phyloP scores from a whole-genome alignment of 35 echinoderm and acorn worm species.

The Nesometra sesokonis region DNA sequence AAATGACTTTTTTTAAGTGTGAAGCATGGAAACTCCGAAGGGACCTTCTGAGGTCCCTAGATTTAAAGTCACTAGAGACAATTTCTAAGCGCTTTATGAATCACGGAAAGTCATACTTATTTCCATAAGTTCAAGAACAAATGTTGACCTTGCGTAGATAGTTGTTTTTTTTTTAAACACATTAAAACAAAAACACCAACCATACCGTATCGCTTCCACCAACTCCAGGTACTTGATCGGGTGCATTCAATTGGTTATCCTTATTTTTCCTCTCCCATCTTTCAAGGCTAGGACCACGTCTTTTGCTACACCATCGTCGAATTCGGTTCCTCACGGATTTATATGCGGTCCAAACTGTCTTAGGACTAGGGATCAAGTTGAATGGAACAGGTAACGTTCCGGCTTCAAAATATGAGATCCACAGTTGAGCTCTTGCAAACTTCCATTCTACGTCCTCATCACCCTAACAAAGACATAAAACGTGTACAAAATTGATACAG shows the following conservation, averaged over 20 bases:
- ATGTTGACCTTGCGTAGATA: too few species aligned
- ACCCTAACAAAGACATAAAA: slow-evolving; percentile 6
- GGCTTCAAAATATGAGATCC: slow-evolving; percentile 66
- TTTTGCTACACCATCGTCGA: neutral
- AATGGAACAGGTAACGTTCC: slow-evolving; percentile 60
- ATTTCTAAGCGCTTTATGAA: too few species aligned
- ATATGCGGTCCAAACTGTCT: slow-evolving; percentile 29
- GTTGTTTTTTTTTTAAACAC: too few species aligned
- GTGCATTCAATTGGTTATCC: neutral
- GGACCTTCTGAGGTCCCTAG: too few species aligned
- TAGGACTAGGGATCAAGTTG: slow-evolving; percentile 56
- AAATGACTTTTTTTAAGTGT: too few species aligned
- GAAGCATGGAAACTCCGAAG: too few species aligned
- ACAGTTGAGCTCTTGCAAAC: slow-evolving; percentile 53
- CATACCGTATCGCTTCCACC: neutral
- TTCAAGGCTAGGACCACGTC: neutral
- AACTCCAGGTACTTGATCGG: neutral
- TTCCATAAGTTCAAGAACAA: too few species aligned
- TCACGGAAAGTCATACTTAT: too few species aligned
- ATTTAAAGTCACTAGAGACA: too few species aligned
- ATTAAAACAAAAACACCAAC: neutral
- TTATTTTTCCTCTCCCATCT: neutral
- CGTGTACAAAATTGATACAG: too few species aligned
- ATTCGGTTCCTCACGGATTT: slow-evolving; percentile 17
- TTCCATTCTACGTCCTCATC: slow-evolving; percentile 80